These are phyloP conservation scores for Gymnothorax javanicus DNA, from an alignment of 2,797 vertebrate species.

Conservation along the genomic window DNA sequence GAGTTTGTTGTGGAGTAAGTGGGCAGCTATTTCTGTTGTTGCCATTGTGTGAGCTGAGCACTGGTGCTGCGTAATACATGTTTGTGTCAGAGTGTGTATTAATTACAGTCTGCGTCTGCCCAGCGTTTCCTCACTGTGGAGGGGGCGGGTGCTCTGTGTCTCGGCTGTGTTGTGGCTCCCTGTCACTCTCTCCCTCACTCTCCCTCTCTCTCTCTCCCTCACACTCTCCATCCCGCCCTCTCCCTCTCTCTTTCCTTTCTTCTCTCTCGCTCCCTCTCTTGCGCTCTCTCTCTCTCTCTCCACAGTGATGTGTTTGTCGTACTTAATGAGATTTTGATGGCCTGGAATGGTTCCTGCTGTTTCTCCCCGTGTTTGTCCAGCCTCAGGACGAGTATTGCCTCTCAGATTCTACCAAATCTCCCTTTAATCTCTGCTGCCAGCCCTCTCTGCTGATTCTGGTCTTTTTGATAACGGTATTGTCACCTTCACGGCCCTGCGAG, in stretches of 20 bases:
- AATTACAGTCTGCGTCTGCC: constrained; percentile 39
- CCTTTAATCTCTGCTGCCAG: not conserved
- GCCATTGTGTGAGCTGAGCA: not conserved
- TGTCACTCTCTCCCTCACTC: not conserved
- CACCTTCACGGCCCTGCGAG: not conserved
- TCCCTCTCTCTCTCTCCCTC: constrained; percentile 1
- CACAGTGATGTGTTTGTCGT: constrained; percentile 45
- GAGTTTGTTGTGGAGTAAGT: not conserved
- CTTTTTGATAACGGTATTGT: not conserved
- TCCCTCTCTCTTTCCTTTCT: too few species aligned
- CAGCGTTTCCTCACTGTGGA: constrained; percentile 19
- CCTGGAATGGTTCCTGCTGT: constrained; percentile 30
- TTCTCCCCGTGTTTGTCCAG: constrained; percentile 35
- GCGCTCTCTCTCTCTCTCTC: constrained; percentile 1
- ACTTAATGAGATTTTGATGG: constrained; percentile 58
- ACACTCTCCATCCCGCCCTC: too few species aligned
- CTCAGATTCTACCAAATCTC: not conserved
- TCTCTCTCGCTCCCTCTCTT: too few species aligned
- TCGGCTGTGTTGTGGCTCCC: constrained; percentile 38
- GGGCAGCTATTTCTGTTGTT: not conserved
- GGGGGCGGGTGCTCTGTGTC: not conserved
- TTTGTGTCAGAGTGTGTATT: constrained; percentile 28
- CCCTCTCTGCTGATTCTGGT: not conserved
- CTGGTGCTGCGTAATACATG: constrained; percentile 38
- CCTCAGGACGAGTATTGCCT: not conserved